Evolutionary conservation across 2,888 invertebrate genomes (phyloP).

Genomic region (Lithophane semibrunnea): DNA sequence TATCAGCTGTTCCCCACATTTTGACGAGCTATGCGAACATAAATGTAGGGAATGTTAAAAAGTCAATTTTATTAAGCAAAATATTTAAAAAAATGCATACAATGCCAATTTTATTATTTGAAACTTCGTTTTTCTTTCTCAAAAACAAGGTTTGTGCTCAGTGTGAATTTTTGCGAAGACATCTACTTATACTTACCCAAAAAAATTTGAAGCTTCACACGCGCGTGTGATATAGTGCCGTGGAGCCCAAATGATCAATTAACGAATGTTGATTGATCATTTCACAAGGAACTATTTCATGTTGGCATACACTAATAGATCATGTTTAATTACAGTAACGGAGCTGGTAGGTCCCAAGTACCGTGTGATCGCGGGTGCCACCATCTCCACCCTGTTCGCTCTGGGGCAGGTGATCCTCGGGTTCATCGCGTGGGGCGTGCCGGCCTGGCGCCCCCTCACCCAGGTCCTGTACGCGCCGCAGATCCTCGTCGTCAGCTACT

Average conservation of each 20-base stretch:
- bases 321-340: slow-evolving; percentile 89
- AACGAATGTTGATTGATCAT: neutral
- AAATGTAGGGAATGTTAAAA: too few species aligned
- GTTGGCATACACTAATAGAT: neutral
- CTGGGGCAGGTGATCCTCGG: slow-evolving; percentile 94
- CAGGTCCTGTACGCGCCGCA: slow-evolving; percentile 93
- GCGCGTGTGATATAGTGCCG: too few species aligned
- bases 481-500: slow-evolving; percentile 92
- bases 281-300: neutral
- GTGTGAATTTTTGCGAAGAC: too few species aligned
- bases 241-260: neutral
- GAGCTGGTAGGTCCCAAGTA: slow-evolving; percentile 94
- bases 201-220: too few species aligned
- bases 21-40: too few species aligned
- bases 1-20: too few species aligned
- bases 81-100: too few species aligned
- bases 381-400: slow-evolving; percentile 94
- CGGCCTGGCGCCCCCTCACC: slow-evolving; percentile 93
- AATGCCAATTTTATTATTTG: too few species aligned
- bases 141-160: too few species aligned
- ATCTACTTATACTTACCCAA: too few species aligned
- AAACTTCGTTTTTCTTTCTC: too few species aligned
- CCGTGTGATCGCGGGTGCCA: slow-evolving; percentile 93
- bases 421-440: slow-evolving; percentile 92
- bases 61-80: too few species aligned